Conservation (phyloP, 2,113 vertebrate species). For the Apteryx owenii region DNA sequence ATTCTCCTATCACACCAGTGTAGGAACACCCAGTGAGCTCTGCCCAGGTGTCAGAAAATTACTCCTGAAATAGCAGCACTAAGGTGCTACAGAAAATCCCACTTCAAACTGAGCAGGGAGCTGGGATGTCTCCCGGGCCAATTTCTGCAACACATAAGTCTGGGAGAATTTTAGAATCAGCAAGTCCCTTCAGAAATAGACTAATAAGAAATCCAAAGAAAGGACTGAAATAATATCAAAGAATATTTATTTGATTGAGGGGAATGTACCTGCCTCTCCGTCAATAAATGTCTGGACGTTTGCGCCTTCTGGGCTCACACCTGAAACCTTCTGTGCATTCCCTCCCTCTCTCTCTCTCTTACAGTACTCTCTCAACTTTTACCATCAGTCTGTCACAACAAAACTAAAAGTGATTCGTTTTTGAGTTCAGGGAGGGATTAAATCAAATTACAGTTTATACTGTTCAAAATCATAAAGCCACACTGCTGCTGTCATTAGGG, state of each 20-base stretch:
- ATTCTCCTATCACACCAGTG: background rate
- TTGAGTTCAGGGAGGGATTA: background rate
- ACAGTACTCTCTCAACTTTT: background rate
- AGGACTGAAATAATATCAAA: background rate
- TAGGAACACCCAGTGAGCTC: background rate
- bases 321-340: background rate
- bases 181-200: background rate
- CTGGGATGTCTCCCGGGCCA: background rate
- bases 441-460: background rate
- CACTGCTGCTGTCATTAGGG: background rate
- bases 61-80: background rate
- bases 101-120: no score
- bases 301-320: background rate
- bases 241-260: background rate
- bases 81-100: background rate
- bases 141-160: background rate
- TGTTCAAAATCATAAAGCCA: background rate
- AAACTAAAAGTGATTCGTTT: background rate
- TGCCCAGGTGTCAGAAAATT: background rate
- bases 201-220: background rate
- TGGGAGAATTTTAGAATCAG: background rate
- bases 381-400: conserved; percentile 8
- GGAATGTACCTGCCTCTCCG: background rate
- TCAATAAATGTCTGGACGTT: conserved; percentile 2
- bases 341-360: background rate